Conservation (phyloP, 2,113 vertebrate species). For the Gymnarchus niloticus region DNA sequence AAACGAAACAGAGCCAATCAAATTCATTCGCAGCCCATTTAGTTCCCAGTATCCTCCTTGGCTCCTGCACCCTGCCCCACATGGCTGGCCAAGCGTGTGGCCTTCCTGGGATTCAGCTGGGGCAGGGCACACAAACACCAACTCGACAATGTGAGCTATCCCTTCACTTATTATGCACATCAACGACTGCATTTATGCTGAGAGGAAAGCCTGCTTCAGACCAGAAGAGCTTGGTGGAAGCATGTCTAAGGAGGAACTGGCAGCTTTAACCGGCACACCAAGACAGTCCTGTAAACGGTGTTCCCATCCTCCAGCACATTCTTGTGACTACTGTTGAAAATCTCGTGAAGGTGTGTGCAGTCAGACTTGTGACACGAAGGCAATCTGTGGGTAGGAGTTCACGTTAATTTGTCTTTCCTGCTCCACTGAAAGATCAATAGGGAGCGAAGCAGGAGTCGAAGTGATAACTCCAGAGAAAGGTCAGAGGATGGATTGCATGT, state of each 20-base stretch:
- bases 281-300: not conserved
- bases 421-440: not conserved
- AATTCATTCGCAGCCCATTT: not conserved
- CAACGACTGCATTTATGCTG: not conserved
- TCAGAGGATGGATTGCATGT: conserved; percentile 6
- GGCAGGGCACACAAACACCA: not conserved
- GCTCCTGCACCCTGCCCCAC: too few species aligned
- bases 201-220: not conserved
- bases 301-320: not conserved
- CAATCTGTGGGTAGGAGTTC: not conserved
- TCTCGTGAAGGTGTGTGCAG: not conserved
- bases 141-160: too few species aligned
- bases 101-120: not conserved
- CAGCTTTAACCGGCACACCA: not conserved
- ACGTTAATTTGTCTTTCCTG: not conserved
- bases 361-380: too few species aligned
- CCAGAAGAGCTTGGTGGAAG: not conserved
- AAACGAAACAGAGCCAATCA: not conserved
- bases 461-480: not conserved
- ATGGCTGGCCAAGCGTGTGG: not conserved
- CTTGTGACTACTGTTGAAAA: not conserved
- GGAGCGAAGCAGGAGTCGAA: not conserved
- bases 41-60: not conserved
- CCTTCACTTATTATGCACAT: too few species aligned
- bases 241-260: not conserved